Evolutionary conservation across 2,797 vertebrate genomes (phyloP).

Genomic region (Brachyrhaphis roseni): DNA sequence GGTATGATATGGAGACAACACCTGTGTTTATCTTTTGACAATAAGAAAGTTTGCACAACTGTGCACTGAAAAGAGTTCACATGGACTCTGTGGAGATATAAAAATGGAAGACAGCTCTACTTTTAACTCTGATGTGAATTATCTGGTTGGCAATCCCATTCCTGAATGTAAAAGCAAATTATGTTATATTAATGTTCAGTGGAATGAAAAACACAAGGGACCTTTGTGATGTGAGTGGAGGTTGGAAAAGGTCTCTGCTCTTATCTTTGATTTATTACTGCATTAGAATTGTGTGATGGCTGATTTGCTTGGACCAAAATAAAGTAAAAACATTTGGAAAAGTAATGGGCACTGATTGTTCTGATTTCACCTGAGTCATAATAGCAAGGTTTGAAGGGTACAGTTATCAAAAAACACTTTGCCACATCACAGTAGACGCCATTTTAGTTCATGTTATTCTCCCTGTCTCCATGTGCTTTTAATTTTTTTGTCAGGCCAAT

Average conservation of each 20-base stretch:
- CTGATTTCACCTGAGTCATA: constrained; percentile 8
- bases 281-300: neutral
- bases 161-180: constrained; percentile 26
- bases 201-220: constrained; percentile 9
- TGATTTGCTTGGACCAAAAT: constrained; percentile 1
- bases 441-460: neutral
- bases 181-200: constrained; percentile 24
- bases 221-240: constrained; percentile 14
- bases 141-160: constrained; percentile 1
- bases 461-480: neutral
- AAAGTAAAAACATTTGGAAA: constrained; percentile 1
- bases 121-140: constrained; percentile 7
- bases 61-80: neutral
- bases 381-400: neutral
- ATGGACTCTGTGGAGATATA: neutral
- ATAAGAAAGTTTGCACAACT: neutral
- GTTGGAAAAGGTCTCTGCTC: constrained; percentile 5
- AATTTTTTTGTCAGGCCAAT: neutral
- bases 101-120: neutral
- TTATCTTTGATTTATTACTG: constrained; percentile 5
- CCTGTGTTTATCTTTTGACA: neutral
- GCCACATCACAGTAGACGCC: neutral
- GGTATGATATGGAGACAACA: neutral
- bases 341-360: neutral
- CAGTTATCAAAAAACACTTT: constrained; percentile 1